Conservation (phyloP, 1,140 invertebrate genomes). For the Drosophila pseudoananassae region DNA sequence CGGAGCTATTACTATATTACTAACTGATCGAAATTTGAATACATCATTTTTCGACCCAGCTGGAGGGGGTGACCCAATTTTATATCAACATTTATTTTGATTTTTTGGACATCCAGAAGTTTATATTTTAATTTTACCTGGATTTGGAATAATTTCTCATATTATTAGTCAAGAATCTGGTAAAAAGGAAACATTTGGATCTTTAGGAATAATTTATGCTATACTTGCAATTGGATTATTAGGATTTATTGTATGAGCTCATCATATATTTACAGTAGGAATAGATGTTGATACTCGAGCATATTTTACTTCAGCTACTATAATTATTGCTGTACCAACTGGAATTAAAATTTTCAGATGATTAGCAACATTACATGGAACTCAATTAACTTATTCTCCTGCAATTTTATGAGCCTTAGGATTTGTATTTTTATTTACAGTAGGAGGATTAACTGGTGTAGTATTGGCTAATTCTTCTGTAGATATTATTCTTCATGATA, state of each 20-base stretch:
- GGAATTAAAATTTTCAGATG: constrained; percentile 86
- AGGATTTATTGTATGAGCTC: constrained; percentile 89
- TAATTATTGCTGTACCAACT: too few relatives aligned
- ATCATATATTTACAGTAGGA: constrained; percentile 90
- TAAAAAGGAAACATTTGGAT: constrained; percentile 87
- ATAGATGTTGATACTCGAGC: constrained; percentile 90
- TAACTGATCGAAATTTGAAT: constrained; percentile 71
- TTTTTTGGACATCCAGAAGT: constrained; percentile 92
- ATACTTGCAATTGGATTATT: constrained; percentile 88
- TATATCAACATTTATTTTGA: constrained; percentile 92
- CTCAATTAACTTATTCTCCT: constrained; percentile 85
- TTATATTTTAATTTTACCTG: constrained; percentile 89
- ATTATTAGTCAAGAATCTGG: constrained; percentile 86
- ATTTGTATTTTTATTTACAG: constrained; percentile 89
- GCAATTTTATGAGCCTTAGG: constrained; percentile 87
- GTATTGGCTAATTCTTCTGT: constrained; percentile 89
- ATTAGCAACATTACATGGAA: constrained; percentile 87
- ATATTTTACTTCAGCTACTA: too few relatives aligned
- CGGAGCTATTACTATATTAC: constrained; percentile 89
- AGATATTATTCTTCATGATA: constrained; percentile 89
- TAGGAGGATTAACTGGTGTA: constrained; percentile 85
- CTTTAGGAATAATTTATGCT: constrained; percentile 87
- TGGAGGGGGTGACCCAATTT: constrained; percentile 86
- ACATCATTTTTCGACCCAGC: too few relatives aligned
- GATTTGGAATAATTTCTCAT: constrained; percentile 88